These are phyloP conservation scores for Scrobipalpa costella DNA, from an alignment of 2,888 invertebrate species.

Conservation along the genomic window DNA sequence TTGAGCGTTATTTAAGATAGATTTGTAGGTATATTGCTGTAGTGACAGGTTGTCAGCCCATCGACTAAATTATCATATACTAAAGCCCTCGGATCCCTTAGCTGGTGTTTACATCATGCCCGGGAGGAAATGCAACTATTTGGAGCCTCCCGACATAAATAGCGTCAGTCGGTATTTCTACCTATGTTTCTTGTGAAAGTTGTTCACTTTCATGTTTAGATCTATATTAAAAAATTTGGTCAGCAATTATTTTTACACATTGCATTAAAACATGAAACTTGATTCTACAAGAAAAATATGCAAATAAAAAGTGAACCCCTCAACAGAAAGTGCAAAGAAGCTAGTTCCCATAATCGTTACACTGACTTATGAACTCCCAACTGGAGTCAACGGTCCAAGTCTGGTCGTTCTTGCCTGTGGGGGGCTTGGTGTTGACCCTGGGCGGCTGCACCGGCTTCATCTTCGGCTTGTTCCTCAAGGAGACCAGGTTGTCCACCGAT, in stretches of 20 bases:
- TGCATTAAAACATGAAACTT: neutral
- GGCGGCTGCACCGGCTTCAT: constrained; percentile 88
- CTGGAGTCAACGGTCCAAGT: constrained; percentile 94
- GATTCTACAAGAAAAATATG: neutral
- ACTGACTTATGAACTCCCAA: constrained; percentile 93
- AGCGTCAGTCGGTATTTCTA: no score
- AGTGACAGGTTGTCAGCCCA: no score
- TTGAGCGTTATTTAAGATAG: no score
- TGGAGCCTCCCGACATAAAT: no score
- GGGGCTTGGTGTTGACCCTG: constrained; percentile 75
- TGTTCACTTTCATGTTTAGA: neutral
- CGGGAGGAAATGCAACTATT: no score
- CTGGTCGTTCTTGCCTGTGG: constrained; percentile 77
- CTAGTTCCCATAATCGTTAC: constrained; percentile 31
- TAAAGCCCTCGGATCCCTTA: no score
- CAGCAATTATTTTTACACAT: neutral
- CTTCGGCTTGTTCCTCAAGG: constrained; percentile 79
- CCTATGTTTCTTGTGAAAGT: no score
- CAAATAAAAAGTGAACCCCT: constrained; percentile 12
- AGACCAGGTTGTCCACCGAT: constrained; percentile 85
- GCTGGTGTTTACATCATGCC: no score
- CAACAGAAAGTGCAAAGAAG: constrained; percentile 13
- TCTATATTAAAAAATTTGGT: neutral
- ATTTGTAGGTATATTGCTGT: no score
- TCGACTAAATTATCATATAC: no score